phyloP scores from a whole-genome alignment of 2,888 invertebrate species.

The Pristionchus mayeri region DNA sequence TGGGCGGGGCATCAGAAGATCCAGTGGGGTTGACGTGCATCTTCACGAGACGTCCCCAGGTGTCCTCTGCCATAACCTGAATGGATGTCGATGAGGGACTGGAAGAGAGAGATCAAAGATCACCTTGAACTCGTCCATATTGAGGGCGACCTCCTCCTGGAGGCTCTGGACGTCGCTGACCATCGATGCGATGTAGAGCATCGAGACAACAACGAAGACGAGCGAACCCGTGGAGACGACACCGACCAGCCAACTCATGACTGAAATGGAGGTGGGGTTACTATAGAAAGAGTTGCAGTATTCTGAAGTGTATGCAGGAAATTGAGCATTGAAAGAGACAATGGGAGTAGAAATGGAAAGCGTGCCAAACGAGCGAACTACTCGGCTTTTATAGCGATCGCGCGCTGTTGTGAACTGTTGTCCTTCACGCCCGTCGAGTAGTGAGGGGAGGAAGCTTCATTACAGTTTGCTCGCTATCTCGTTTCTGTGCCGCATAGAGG shows the following conservation, averaged over 20 bases:
- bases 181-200: slow-evolving; percentile 40
- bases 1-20: slow-evolving; percentile 42
- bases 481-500: too few relatives aligned
- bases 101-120: not conserved
- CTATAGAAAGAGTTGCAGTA: too few relatives aligned
- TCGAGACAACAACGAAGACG: slow-evolving; percentile 30
- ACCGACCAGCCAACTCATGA: slow-evolving; percentile 46
- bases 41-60: slow-evolving; percentile 17
- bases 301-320: too few relatives aligned
- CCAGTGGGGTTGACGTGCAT: slow-evolving; percentile 45
- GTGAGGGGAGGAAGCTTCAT: too few relatives aligned
- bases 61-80: slow-evolving; percentile 37
- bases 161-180: slow-evolving; percentile 42
- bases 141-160: slow-evolving; percentile 8
- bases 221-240: slow-evolving; percentile 44
- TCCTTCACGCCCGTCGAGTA: too few relatives aligned
- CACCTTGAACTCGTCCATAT: slow-evolving; percentile 44
- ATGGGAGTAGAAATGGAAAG: too few relatives aligned
- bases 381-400: too few relatives aligned
- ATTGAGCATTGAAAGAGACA: too few relatives aligned
- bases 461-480: too few relatives aligned
- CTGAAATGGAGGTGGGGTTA: not conserved
- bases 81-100: not conserved
- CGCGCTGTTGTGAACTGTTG: too few relatives aligned
- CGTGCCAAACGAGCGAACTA: too few relatives aligned